phyloP scores from a whole-genome alignment of 2,113 vertebrate genomes.

The Pteruthius melanotis region DNA sequence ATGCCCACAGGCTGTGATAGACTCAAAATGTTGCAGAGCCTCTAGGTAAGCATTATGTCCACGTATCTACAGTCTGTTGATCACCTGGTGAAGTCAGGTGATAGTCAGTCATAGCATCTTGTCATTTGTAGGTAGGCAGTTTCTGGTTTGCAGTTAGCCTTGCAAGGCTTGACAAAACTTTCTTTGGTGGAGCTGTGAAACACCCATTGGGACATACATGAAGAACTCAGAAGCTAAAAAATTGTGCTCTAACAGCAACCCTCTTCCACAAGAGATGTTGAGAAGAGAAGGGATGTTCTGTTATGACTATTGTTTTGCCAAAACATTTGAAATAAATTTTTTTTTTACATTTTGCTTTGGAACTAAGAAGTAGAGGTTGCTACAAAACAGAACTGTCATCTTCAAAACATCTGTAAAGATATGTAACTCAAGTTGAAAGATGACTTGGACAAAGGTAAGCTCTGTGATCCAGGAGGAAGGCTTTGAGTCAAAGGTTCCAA shows the following conservation, averaged over 20 bases:
- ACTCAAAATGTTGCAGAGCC: neutral
- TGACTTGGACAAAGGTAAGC: neutral
- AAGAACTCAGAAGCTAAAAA: neutral
- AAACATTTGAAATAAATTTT: neutral
- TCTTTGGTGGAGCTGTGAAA: neutral
- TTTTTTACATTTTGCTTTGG: neutral
- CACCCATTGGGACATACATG: neutral
- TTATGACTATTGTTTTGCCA: neutral
- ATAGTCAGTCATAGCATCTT: neutral
- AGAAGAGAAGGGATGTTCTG: neutral
- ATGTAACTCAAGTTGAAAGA: neutral
- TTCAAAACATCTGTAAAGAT: neutral
- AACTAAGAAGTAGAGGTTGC: neutral
- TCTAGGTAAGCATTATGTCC: neutral
- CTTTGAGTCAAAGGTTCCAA: neutral
- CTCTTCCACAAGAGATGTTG: neutral
- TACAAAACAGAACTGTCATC: neutral
- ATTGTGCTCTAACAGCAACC: neutral
- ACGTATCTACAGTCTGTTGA: fast-evolving
- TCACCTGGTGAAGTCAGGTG: neutral
- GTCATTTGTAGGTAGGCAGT: neutral
- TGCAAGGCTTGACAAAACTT: neutral
- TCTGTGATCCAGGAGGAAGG: neutral
- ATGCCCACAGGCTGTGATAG: neutral
- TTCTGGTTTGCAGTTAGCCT: neutral